Evolutionary conservation across 2,888 invertebrate species (phyloP).

Genomic region (Agelastica alni): DNA sequence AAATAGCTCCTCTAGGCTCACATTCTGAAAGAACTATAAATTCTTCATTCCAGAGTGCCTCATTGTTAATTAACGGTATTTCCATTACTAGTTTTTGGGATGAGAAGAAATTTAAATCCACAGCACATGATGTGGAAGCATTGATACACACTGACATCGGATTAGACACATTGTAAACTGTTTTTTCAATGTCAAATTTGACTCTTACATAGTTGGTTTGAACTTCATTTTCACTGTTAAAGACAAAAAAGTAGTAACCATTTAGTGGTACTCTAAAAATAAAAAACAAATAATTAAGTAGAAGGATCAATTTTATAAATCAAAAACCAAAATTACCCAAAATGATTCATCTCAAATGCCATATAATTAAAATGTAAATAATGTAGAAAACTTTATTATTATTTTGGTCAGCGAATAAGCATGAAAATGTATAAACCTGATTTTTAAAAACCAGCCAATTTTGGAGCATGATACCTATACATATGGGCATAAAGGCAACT

Average conservation of each 20-base stretch:
- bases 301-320: too few species aligned
- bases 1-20: slow-evolving; percentile 73
- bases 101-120: slow-evolving; percentile 71
- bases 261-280: slow-evolving; percentile 68
- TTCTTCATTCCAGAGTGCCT: slow-evolving; percentile 73
- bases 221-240: slow-evolving; percentile 80
- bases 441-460: too few species aligned
- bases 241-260: slow-evolving; percentile 83
- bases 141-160: slow-evolving; percentile 67
- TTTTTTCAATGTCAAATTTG: slow-evolving; percentile 71
- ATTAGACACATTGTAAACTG: slow-evolving; percentile 69
- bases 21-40: slow-evolving; percentile 75
- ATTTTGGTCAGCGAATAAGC: too few species aligned
- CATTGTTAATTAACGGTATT: slow-evolving; percentile 66
- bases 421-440: too few species aligned
- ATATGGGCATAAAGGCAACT: too few species aligned
- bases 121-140: slow-evolving; percentile 64
- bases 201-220: slow-evolving; percentile 72
- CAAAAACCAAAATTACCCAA: too few species aligned
- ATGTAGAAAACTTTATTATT: too few species aligned
- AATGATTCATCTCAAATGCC: too few species aligned
- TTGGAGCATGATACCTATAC: too few species aligned
- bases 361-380: too few species aligned
- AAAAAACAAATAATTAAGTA: too few species aligned
- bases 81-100: slow-evolving; percentile 72